Evolutionary conservation across 2,888 invertebrate genomes (phyloP).

Genomic region (Erebia palarica): DNA sequence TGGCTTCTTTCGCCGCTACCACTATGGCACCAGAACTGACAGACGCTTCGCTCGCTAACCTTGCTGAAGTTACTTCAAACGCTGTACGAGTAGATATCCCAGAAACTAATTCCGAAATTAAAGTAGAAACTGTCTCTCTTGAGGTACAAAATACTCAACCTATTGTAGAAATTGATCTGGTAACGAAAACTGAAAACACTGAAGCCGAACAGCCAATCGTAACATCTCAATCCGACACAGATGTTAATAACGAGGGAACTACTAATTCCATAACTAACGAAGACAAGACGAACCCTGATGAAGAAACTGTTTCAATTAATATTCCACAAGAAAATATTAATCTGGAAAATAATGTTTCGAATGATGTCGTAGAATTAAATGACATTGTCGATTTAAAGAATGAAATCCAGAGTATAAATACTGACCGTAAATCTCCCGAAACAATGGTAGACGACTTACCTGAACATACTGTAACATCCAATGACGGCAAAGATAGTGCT

Average conservation of each 20-base stretch:
- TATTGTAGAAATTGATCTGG: slow-evolving; percentile 22
- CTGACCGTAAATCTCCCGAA: slow-evolving; percentile 23
- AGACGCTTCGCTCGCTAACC: slow-evolving; percentile 72
- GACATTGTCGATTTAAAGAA: slow-evolving; percentile 14
- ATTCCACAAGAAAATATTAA: slow-evolving; percentile 19
- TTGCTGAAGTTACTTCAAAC: slow-evolving; percentile 60
- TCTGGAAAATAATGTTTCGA: slow-evolving; percentile 11
- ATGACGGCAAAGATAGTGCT: neutral
- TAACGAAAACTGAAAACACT: slow-evolving; percentile 11
- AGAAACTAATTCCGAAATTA: slow-evolving; percentile 51
- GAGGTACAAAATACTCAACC: slow-evolving; percentile 38
- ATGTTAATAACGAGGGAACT: neutral
- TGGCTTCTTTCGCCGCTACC: slow-evolving; percentile 88
- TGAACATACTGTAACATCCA: slow-evolving; percentile 7
- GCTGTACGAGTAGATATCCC: slow-evolving; percentile 55
- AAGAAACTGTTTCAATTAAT: slow-evolving; percentile 16
- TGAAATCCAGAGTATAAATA: slow-evolving; percentile 2
- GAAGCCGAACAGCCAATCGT: slow-evolving; percentile 16
- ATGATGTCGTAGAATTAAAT: slow-evolving; percentile 10
- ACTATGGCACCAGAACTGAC: slow-evolving; percentile 83
- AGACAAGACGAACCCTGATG: neutral
- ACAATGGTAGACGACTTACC: neutral
- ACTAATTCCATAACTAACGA: neutral
- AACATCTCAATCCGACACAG: slow-evolving; percentile 7
- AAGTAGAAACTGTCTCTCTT: slow-evolving; percentile 45